Evolutionary conservation across 2,113 vertebrate genomes (phyloP).

Genomic region (Phyllopteryx taeniolatus): DNA sequence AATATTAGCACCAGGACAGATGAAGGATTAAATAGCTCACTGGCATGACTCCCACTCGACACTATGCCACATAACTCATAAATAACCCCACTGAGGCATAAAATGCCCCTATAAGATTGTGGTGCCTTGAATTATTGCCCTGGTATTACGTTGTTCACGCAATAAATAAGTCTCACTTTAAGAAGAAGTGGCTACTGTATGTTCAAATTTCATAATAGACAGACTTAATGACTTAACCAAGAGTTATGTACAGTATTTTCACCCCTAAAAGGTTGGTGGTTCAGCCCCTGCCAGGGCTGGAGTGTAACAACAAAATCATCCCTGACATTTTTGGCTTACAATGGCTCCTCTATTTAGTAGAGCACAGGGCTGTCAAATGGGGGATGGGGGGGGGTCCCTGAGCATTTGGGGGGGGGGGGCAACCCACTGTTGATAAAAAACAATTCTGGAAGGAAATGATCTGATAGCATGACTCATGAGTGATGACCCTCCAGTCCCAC

Average conservation of each 20-base stretch:
- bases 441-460: no score
- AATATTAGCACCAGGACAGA: slow-evolving; percentile 52
- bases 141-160: neutral
- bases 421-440: no score
- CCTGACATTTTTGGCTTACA: neutral
- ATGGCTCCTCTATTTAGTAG: no score
- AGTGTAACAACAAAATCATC: neutral
- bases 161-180: neutral
- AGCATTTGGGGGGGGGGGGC: no score
- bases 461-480: no score
- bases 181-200: neutral
- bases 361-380: no score
- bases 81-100: neutral
- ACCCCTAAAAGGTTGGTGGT: neutral
- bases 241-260: neutral
- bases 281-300: neutral
- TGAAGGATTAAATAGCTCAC: slow-evolving; percentile 37
- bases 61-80: neutral
- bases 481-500: no score
- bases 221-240: neutral
- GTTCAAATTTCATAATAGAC: no score
- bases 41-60: slow-evolving; percentile 48
- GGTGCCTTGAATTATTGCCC: neutral
- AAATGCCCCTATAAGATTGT: neutral
- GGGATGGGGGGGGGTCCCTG: no score